Evolutionary conservation across 2,113 vertebrate genomes (phyloP).

Genomic region (Cynopterus brachyotis): DNA sequence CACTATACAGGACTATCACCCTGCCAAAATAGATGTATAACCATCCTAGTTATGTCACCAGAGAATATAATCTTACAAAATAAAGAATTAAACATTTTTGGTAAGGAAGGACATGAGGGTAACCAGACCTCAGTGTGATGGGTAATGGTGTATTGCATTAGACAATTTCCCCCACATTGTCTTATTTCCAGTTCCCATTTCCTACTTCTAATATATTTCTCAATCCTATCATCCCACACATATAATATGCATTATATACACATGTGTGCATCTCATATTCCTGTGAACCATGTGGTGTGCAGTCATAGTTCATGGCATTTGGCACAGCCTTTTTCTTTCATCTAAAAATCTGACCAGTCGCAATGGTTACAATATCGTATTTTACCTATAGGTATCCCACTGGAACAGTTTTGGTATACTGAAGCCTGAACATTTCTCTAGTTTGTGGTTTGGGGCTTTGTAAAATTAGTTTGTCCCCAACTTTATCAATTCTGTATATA

Average conservation of each 20-base stretch:
- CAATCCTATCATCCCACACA: not conserved
- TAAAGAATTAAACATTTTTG: not conserved
- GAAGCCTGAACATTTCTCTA: not conserved
- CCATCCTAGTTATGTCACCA: not conserved
- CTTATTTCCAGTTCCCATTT: not conserved
- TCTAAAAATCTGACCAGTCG: not conserved
- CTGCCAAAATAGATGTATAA: not conserved
- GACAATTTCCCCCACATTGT: not conserved
- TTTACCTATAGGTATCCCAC: not conserved
- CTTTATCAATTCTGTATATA: not conserved
- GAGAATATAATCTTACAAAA: not conserved
- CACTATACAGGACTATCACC: not conserved
- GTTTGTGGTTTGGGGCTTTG: not conserved
- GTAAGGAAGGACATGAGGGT: not conserved
- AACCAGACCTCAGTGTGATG: not conserved
- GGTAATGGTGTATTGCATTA: not conserved
- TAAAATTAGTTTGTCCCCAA: not conserved
- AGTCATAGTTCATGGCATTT: not conserved
- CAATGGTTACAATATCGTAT: not conserved
- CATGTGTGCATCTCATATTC: not conserved
- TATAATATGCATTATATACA: not conserved
- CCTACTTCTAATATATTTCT: not conserved
- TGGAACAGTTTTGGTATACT: not conserved
- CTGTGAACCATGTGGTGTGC: not conserved
- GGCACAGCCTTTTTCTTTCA: not conserved